Evolutionary conservation across 1,140 invertebrate genomes (phyloP).

Genomic region (Trinorchestia longiramus): DNA sequence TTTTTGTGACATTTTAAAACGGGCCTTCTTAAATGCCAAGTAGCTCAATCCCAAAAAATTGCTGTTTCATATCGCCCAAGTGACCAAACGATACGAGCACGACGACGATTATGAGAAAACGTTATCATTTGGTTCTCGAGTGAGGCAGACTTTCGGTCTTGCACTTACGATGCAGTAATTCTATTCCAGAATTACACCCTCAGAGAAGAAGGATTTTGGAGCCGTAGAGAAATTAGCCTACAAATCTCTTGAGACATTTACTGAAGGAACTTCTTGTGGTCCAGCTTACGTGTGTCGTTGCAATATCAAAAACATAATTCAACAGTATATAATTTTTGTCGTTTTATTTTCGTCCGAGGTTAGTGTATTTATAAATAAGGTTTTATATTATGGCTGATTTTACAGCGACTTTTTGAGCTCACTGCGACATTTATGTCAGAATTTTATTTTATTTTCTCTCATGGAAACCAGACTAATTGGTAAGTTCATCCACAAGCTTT

Average conservation of each 20-base stretch:
- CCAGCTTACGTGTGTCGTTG: neutral
- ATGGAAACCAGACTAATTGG: neutral
- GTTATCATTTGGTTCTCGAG: neutral
- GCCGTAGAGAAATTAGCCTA: neutral
- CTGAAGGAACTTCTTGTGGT: neutral
- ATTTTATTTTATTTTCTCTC: neutral
- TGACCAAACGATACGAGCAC: neutral
- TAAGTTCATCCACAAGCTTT: neutral
- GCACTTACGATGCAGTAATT: neutral
- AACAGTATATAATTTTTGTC: neutral
- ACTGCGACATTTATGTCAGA: neutral
- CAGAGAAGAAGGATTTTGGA: neutral
- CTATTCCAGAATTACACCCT: neutral
- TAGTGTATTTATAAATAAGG: neutral
- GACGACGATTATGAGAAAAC: neutral
- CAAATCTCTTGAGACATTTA: neutral
- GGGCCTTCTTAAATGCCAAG: neutral
- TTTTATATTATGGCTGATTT: neutral
- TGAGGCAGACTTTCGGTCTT: neutral
- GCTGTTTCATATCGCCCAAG: neutral
- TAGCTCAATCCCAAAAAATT: neutral
- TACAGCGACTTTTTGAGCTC: neutral
- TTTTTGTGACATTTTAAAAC: neutral
- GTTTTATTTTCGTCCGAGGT: neutral
- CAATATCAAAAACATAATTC: neutral